Percentiles rank a stretch among this genome's conserved stretches.
phyloP scores from a whole-genome alignment of 2,797 vertebrate genomes.

The Urophycis tenuis region DNA sequence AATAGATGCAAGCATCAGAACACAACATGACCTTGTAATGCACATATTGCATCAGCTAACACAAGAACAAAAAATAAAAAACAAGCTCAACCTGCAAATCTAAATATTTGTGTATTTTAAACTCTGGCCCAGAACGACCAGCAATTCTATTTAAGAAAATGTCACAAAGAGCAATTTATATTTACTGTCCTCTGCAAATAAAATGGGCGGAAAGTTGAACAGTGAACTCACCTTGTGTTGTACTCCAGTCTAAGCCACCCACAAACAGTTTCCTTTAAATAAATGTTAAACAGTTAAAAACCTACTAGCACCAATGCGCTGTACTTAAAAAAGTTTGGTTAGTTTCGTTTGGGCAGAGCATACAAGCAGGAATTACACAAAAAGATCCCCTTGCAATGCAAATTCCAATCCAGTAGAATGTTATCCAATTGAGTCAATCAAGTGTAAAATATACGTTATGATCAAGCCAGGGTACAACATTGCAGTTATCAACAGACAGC shows the following conservation, averaged over 20 bases:
- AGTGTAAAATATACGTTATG: neutral
- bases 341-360: neutral
- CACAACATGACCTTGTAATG: conserved; percentile 4
- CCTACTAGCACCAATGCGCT: neutral
- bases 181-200: neutral
- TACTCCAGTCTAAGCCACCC: conserved; percentile 98
- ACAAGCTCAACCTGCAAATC: neutral
- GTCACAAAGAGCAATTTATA: neutral
- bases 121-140: neutral
- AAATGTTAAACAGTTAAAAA: conserved; percentile 27
- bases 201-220: neutral
- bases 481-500: neutral
- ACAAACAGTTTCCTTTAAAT: conserved; percentile 94
- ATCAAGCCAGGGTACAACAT: neutral
- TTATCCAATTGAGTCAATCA: neutral
- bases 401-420: neutral
- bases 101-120: neutral
- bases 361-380: neutral
- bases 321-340: neutral
- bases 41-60: neutral
- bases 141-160: neutral
- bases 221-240: conserved; percentile 87
- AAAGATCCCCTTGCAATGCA: neutral
- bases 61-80: neutral
- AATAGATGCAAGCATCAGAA: neutral